Conservation (phyloP, 2,888 invertebrate genomes). For the Ennomos erosarius region DNA sequence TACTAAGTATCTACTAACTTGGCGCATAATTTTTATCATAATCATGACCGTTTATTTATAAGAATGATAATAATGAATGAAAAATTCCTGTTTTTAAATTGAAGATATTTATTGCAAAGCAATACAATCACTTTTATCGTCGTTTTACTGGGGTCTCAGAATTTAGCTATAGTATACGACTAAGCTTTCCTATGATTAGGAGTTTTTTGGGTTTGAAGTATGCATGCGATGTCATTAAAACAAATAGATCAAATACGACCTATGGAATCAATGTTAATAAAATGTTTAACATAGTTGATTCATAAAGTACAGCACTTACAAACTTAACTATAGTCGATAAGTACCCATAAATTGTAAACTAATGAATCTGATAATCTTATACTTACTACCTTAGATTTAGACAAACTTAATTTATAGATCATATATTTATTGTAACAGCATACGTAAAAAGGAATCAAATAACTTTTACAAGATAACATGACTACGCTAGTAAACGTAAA, state of each 20-base stretch:
- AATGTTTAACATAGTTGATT: neutral
- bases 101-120: too few relatives aligned
- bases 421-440: slow-evolving; percentile 20
- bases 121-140: too few relatives aligned
- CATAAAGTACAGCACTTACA: too few relatives aligned
- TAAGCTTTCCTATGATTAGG: too few relatives aligned
- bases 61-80: too few relatives aligned
- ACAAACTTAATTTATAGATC: slow-evolving; percentile 25
- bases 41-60: neutral
- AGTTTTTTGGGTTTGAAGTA: too few relatives aligned
- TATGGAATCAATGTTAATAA: neutral
- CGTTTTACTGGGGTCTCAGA: too few relatives aligned
- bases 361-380: slow-evolving; percentile 18
- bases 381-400: neutral
- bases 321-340: neutral
- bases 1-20: slow-evolving; percentile 5
- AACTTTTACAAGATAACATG: slow-evolving; percentile 35
- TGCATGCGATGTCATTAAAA: too few relatives aligned
- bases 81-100: too few relatives aligned
- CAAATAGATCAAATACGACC: neutral
- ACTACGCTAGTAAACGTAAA: slow-evolving; percentile 26
- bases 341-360: slow-evolving; percentile 18
- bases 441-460: slow-evolving; percentile 27
- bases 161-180: too few relatives aligned
- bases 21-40: slow-evolving; percentile 8